Percentiles rank a stretch among this genome's conserved stretches.
Conservation (phyloP, 2,113 vertebrate genomes). For the Hippocampus mohnikei region DNA sequence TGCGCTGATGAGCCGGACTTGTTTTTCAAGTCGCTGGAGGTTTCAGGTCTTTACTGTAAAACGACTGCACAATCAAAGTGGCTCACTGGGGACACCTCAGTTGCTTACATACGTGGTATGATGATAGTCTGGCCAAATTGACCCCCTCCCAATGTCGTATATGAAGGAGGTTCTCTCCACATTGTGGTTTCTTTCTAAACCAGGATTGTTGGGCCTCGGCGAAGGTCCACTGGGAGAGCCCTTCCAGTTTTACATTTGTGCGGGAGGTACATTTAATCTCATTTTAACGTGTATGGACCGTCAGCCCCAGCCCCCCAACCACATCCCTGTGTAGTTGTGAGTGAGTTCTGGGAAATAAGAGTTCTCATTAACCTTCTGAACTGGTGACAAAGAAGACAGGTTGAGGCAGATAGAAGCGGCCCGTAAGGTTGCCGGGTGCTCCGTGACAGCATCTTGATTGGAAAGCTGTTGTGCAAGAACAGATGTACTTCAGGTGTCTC, state of each 20-base stretch:
- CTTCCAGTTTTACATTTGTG: neutral
- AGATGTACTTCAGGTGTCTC: slow-evolving; percentile 39
- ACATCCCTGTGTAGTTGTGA: slow-evolving; percentile 20
- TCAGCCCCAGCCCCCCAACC: neutral
- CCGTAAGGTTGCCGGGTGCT: too few species aligned
- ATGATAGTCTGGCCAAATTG: neutral
- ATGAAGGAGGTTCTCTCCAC: neutral
- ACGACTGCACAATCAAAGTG: slow-evolving; percentile 56
- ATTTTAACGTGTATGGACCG: neutral
- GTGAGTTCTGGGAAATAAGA: slow-evolving; percentile 35
- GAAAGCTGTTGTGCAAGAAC: slow-evolving; percentile 41
- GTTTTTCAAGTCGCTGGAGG: slow-evolving; percentile 63
- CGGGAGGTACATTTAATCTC: neutral
- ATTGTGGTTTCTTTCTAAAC: neutral
- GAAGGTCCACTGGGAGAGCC: neutral
- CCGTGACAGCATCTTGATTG: slow-evolving; percentile 52
- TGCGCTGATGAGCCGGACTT: slow-evolving; percentile 61
- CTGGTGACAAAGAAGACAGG: slow-evolving; percentile 56
- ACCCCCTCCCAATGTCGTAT: too few species aligned
- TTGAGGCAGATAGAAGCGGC: slow-evolving; percentile 54
- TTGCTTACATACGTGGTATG: neutral
- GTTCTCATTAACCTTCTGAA: slow-evolving; percentile 56
- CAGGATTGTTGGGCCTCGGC: neutral
- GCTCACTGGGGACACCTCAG: slow-evolving; percentile 25
- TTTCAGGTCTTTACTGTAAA: slow-evolving; percentile 57